phyloP scores from a whole-genome alignment of 2,113 vertebrate species.

The Chiloscyllium plagiosum region DNA sequence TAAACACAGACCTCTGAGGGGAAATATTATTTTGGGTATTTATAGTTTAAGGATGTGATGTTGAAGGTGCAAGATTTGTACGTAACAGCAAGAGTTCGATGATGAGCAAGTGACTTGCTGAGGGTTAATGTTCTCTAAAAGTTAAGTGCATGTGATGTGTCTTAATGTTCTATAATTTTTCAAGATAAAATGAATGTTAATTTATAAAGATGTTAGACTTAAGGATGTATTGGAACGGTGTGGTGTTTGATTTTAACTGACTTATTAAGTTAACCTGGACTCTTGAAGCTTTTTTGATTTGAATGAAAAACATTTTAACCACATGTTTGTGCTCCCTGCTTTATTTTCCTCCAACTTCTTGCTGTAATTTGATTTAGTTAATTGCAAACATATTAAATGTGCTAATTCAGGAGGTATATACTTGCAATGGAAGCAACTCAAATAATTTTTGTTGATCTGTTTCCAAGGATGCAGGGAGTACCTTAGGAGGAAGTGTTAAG shows the following conservation, averaged over 20 bases:
- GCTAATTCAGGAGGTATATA: too few species aligned
- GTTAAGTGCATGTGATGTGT: background rate
- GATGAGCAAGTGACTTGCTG: background rate
- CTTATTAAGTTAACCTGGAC: background rate
- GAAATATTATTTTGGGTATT: background rate
- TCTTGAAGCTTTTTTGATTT: background rate
- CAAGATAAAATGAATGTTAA: background rate
- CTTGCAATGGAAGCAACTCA: too few species aligned
- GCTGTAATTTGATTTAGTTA: background rate
- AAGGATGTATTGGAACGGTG: background rate
- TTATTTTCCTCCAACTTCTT: background rate
- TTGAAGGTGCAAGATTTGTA: background rate
- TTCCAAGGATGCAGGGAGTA: too few species aligned
- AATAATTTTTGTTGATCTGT: too few species aligned
- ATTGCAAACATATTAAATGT: background rate
- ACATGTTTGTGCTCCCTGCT: too few species aligned
- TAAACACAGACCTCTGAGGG: background rate
- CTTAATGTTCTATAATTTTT: background rate
- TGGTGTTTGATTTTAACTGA: background rate
- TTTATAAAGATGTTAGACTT: background rate
- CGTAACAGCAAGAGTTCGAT: background rate
- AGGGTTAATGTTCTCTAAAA: background rate
- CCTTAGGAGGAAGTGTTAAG: too few species aligned
- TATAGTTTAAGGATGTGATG: background rate
- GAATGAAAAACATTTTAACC: background rate